phyloP scores from a whole-genome alignment of 2,113 vertebrate species.

The Dipodomys spectabilis region DNA sequence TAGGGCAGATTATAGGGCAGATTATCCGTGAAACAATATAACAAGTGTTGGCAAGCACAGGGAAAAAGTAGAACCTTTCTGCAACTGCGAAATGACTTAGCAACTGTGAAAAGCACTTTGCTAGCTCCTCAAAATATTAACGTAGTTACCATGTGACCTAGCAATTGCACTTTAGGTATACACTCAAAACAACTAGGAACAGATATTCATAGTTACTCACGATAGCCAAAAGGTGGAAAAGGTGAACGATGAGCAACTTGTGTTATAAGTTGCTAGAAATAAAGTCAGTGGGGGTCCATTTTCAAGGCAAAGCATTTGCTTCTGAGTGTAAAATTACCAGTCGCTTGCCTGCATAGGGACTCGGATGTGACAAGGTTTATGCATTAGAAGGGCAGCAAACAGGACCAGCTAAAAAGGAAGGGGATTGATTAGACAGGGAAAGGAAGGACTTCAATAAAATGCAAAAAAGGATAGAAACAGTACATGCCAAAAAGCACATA shows the following conservation, averaged over 20 bases:
- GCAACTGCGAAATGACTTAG: background rate
- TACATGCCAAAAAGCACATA: no score
- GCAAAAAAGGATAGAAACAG: no score
- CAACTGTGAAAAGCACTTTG: background rate
- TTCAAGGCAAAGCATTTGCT: no score
- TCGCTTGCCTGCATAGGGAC: no score
- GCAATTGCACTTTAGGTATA: background rate
- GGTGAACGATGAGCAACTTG: background rate
- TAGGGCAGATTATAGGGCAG: background rate
- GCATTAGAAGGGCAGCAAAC: no score
- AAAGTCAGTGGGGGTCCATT: no score
- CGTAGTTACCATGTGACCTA: background rate
- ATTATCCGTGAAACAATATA: background rate
- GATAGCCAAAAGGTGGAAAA: background rate
- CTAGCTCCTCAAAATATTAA: slow-evolving; percentile 13
- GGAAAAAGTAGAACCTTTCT: background rate
- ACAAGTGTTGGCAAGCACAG: background rate
- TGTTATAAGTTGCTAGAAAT: no score
- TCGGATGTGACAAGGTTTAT: no score
- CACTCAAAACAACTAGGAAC: background rate
- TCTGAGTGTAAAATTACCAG: no score
- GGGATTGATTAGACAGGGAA: no score
- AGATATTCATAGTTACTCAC: background rate
- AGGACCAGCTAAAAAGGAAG: no score
- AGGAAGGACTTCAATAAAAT: no score